These are phyloP conservation scores for Helogale parvula DNA, from an alignment of 2,113 vertebrate species.

Conservation along the genomic window DNA sequence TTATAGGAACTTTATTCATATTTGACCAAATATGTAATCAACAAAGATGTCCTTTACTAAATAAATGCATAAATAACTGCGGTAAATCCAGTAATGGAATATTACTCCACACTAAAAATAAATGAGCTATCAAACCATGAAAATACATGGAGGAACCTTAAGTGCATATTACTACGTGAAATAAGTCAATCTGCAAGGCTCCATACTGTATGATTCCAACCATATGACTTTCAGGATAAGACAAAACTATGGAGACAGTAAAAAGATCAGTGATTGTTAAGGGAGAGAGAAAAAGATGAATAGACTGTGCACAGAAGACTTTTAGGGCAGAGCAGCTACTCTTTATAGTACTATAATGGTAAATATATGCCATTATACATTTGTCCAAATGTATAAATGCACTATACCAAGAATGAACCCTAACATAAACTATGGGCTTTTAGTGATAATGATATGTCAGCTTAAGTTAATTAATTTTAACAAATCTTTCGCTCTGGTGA, in stretches of 20 bases:
- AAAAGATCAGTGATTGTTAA: background rate
- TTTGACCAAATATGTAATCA: background rate
- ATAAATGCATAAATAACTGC: background rate
- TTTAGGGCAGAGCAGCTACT: background rate
- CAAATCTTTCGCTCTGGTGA: background rate
- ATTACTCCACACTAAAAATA: background rate
- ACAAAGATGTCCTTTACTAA: background rate
- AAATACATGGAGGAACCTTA: background rate
- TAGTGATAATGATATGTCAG: background rate
- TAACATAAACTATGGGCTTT: background rate
- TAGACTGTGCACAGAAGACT: background rate
- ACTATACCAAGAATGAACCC: background rate
- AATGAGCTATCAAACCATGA: background rate
- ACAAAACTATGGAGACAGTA: background rate
- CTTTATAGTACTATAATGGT: background rate
- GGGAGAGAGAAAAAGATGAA: rapidly evolving
- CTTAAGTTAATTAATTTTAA: background rate
- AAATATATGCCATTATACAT: background rate
- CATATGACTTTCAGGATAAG: background rate
- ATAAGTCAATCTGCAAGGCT: background rate
- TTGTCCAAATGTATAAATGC: background rate
- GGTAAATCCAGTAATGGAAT: background rate
- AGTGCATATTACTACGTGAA: background rate
- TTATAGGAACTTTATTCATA: background rate
- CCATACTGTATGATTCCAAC: background rate